A percentile compares a stretch with the other conserved stretches of the same genome.
Evolutionary conservation across 2,797 vertebrate genomes (phyloP).

Genomic region (Chaenodraco wilsoni): DNA sequence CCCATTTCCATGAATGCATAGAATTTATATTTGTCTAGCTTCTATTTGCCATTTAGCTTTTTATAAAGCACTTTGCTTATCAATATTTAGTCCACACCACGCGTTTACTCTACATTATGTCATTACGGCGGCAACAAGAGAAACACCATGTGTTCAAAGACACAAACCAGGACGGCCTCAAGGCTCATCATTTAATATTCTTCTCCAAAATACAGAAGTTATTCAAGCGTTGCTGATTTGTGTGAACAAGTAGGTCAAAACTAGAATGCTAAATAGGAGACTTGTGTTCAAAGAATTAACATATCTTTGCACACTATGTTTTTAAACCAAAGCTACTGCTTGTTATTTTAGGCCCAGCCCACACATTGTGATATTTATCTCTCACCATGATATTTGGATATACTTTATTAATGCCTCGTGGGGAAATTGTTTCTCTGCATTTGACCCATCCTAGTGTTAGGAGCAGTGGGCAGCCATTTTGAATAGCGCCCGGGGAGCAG

Average conservation of each 20-base stretch:
- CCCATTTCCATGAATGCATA: conserved; percentile 10
- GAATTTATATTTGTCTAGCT: conserved; percentile 7
- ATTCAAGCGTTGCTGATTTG: conserved; percentile 57
- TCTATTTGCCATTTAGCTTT: conserved; percentile 22
- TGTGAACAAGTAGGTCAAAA: conserved; percentile 63
- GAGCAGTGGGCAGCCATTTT: too few species aligned
- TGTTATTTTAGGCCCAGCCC: conserved; percentile 57
- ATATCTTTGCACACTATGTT: conserved; percentile 63
- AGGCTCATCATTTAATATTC: conserved; percentile 53
- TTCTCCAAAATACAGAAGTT: conserved; percentile 42
- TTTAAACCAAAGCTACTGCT: conserved; percentile 38
- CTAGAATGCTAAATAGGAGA: conserved; percentile 52
- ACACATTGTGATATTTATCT: conserved; percentile 57
- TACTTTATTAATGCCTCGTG: too few species aligned
- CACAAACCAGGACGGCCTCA: conserved; percentile 46
- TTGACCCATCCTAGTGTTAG: too few species aligned
- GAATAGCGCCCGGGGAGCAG: too few species aligned
- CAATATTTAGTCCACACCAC: conserved; percentile 21
- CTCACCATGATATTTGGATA: too few species aligned
- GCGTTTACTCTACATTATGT: conserved; percentile 29
- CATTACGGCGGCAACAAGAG: conserved; percentile 33
- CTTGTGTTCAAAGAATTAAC: conserved; percentile 50
- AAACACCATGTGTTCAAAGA: conserved; percentile 26
- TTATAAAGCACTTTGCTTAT: conserved; percentile 24
- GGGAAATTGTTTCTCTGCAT: too few species aligned